Conservation (phyloP, 2,113 vertebrate genomes). For the Poeciliopsis prolifica region DNA sequence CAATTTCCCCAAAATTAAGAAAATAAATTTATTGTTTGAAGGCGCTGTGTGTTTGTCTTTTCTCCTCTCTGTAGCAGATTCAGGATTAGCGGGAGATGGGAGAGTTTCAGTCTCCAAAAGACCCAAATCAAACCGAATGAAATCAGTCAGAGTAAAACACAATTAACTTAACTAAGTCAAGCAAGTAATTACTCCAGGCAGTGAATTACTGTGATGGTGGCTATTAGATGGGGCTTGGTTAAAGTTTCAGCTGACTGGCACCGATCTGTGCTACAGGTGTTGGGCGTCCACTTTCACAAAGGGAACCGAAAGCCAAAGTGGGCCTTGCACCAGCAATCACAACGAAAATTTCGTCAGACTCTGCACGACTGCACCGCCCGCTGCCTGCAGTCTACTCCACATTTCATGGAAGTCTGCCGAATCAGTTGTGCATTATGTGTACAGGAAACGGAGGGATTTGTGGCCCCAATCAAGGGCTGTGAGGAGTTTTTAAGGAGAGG, state of each 20-base stretch:
- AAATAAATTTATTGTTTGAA: too few species aligned
- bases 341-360: background rate
- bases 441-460: constrained; percentile 48
- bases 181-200: constrained; percentile 24
- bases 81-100: background rate
- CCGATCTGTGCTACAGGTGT: constrained; percentile 33
- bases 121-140: constrained; percentile 34
- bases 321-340: constrained; percentile 18
- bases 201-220: constrained; percentile 24
- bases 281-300: constrained; percentile 35
- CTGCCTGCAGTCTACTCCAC: background rate
- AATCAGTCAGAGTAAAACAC: constrained; percentile 29
- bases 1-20: too few species aligned
- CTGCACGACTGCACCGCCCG: background rate
- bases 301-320: background rate
- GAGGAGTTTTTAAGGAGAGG: constrained; percentile 31
- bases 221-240: constrained; percentile 16
- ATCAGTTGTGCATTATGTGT: constrained; percentile 16
- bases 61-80: background rate
- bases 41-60: too few species aligned
- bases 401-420: constrained; percentile 7
- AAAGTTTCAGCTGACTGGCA: background rate
- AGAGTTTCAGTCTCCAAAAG: background rate
- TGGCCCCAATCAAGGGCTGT: constrained; percentile 25
- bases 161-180: background rate